These are phyloP conservation scores for Anthonomus grandis DNA, from an alignment of 1,140 invertebrate species.

Conservation along the genomic window DNA sequence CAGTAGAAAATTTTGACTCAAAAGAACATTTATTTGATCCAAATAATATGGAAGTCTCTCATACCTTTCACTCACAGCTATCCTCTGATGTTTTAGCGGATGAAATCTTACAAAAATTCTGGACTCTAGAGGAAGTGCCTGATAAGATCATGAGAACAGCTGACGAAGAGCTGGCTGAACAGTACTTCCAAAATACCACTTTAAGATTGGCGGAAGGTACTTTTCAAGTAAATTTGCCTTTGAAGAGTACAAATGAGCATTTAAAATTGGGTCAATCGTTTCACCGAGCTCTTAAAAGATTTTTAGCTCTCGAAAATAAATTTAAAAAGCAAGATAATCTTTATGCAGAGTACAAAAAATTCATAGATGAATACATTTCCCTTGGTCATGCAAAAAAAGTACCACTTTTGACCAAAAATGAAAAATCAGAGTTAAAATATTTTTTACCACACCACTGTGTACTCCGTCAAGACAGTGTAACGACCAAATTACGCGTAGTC, in stretches of 20 bases:
- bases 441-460: slow-evolving; percentile 49
- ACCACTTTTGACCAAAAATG: slow-evolving; percentile 7
- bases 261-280: slow-evolving; percentile 15
- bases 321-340: slow-evolving; percentile 5
- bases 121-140: slow-evolving; percentile 3
- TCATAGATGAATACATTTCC: slow-evolving; percentile 38
- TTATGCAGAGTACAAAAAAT: slow-evolving; percentile 28
- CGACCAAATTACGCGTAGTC: slow-evolving; percentile 43
- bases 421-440: slow-evolving; percentile 34
- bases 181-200: background rate
- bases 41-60: too few species aligned
- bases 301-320: slow-evolving; percentile 22
- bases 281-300: slow-evolving; percentile 6
- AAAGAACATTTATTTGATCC: background rate
- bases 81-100: background rate
- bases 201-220: background rate
- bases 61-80: background rate
- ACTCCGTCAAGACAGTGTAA: slow-evolving; percentile 32
- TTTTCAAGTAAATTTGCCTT: slow-evolving; percentile 14
- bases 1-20: background rate
- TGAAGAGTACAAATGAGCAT: slow-evolving; percentile 5
- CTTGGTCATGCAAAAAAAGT: slow-evolving; percentile 36
- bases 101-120: background rate
- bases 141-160: background rate
- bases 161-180: background rate